Evolutionary conservation across 2,888 invertebrate species (phyloP), one percentile per base, ranked within the genome.

Genomic region (Thecocarcelia acutangulata): DNA sequence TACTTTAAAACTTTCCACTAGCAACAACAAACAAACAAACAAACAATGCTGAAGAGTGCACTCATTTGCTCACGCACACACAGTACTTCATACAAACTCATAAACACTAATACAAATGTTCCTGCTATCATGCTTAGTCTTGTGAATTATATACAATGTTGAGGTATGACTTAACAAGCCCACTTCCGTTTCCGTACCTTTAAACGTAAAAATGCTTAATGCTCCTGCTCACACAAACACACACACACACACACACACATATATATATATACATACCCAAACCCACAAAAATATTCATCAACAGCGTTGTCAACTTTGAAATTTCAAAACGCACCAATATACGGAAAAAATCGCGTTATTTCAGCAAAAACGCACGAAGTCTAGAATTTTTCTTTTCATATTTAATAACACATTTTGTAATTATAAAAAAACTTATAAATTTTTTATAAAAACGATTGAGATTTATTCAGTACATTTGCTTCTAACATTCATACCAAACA

Each of bases 111-210:
- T 13, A 11, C 40, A 56, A n/a, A 40, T 33, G 33, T 37, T n/a
- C 4, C 24, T 15, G 40, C 37, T 17, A 19, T 15, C 40, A 15
- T 15, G 33, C 9, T 52, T 61, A 19, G 44, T 61, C 12, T 76
- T 61, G 50, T 58, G 13, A 11, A 37, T 56, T 56, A 12, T 37
- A 56, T 37, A 56, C 33, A 56, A 56, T 37, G 56, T 17, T 68
- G 63, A 63, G 69, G 61, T 64, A 70, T 50, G 50, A 15, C 48
- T 54, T 64, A 72, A 72, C 78, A 64, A 72, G 59, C 58, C 61
- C 66, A 79, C 78, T 73, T 79, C 61, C 73, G 59, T 66, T 79
- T 79, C 72, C 59, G 5, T 61, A 33, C 70, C 33, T 66, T 72
- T 58, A 37, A 21, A 42, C 24, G 13, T 52, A 44, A 52, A 58